Base-by-base conservation (phyloP, 2,113 vertebrate genomes). In the Barbus barbus region DNA sequence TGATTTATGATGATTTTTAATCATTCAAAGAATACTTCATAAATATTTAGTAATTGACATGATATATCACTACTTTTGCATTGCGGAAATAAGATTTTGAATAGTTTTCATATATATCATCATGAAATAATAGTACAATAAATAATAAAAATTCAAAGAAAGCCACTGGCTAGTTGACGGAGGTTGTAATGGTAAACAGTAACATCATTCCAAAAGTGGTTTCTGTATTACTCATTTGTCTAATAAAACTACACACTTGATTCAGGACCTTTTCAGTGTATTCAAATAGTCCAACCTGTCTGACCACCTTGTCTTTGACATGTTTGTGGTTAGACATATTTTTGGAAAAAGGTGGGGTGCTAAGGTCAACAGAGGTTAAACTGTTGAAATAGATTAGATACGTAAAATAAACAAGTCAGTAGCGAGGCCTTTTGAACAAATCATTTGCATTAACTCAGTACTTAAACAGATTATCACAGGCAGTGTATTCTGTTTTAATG, bases 201-300 rank as follows among this genome's bases (percentile, higher is more conserved):
- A 44, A 28, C 60, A 18, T 63, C 13, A 33, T 87, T 78, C 69
- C 44, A 83, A 71, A 67, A 78, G 33, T 6, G 12, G 26, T 83
- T 86, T 83, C 41, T 81, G 86, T 67, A 46, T 85, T 63, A 51
- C 74, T 56, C 84, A 67, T 24, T 20, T 14, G 6, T 46, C 26
- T 61, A 71, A 56, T 36, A 22, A 51, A 67, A 48, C 75, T 26
- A n/a, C 31, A 3, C 44, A 28, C 77, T 28, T 79, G 83, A 33
- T 78, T 51, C 1, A 1, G 14, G 14, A 51, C 16, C 48, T 51
- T 6, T 60, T 18, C 20, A 26, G 11, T 53, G 26, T 73, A 26
- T 38, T 20, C 56, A 65, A 61, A 73, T 46, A 41, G 61, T 53
- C 48, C 24, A 51, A 85, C 84, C 75, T 69, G 86, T 76, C 58